A percentile compares a stretch with the other conserved stretches of the same genome.
These are phyloP conservation scores for Drosophila cardini DNA, from an alignment of 1,140 invertebrate species.

Conservation along the genomic window DNA sequence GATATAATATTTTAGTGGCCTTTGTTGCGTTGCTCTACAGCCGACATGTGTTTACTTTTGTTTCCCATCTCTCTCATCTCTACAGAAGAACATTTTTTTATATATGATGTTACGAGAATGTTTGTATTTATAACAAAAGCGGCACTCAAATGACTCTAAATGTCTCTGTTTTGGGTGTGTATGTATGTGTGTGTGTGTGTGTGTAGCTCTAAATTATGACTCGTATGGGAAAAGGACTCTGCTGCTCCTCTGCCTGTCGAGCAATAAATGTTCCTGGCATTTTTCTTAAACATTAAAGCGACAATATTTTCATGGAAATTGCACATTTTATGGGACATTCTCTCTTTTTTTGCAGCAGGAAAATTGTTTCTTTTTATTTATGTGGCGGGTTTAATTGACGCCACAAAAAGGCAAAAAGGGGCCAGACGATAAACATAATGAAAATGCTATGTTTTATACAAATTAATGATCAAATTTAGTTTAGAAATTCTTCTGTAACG, in stretches of 20 bases:
- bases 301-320: constrained; percentile 76
- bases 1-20: constrained; percentile 82
- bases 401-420: constrained; percentile 31
- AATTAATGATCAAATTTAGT: constrained; percentile 9
- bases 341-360: constrained; percentile 35
- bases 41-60: constrained; percentile 78
- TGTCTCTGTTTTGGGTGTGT: constrained; percentile 22
- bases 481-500: not conserved
- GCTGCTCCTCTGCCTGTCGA: not conserved
- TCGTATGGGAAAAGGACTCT: constrained; percentile 48
- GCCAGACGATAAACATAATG: constrained; percentile 41
- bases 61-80: constrained; percentile 30
- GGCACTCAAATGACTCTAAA: constrained; percentile 68
- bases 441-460: constrained; percentile 20
- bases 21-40: constrained; percentile 63
- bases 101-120: constrained; percentile 7
- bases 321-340: constrained; percentile 71
- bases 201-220: constrained; percentile 66
- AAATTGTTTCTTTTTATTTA: constrained; percentile 80
- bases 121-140: constrained; percentile 66
- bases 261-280: constrained; percentile 72
- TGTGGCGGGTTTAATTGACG: constrained; percentile 72
- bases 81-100: constrained; percentile 34
- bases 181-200: constrained; percentile 5
- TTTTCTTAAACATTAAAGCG: constrained; percentile 69